Conservation (phyloP, 2,888 invertebrate species). For the Philereme transversata region DNA sequence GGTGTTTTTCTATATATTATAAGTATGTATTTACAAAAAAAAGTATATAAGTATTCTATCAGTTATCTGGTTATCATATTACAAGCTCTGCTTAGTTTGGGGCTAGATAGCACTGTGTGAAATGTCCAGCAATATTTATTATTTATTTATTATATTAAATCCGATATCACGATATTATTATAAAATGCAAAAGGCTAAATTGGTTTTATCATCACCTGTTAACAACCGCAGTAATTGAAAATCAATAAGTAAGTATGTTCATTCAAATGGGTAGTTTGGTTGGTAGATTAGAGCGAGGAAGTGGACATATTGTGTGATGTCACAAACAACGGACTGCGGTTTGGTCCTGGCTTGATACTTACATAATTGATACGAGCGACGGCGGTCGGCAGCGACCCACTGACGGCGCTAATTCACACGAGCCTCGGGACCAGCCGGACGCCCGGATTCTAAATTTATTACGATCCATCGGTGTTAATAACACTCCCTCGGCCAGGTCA, state of each 20-base stretch:
- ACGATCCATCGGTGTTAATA: conserved; percentile 59
- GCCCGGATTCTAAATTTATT: conserved; percentile 64
- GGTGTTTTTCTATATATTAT: too few relatives aligned
- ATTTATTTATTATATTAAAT: too few relatives aligned
- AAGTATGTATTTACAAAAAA: too few relatives aligned
- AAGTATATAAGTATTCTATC: too few relatives aligned
- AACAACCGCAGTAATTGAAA: conserved; percentile 18
- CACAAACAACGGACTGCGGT: conserved; percentile 55
- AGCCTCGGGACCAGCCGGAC: conserved; percentile 48
- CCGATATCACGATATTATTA: conserved; percentile 5
- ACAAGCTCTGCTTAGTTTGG: too few relatives aligned
- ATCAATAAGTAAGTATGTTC: conserved; percentile 22
- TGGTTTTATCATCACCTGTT: conserved; percentile 29
- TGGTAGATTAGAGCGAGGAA: conserved; percentile 50
- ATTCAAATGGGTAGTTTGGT: conserved; percentile 2
- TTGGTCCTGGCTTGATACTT: conserved; percentile 57
- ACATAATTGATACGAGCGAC: conserved; percentile 65
- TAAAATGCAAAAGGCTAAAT: conserved; percentile 14
- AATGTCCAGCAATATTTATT: too few relatives aligned
- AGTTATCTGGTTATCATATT: too few relatives aligned
- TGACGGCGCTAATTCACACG: conserved; percentile 66
- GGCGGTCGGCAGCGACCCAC: conserved; percentile 40
- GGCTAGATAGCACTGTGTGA: too few relatives aligned
- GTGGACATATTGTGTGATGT: conserved; percentile 51
- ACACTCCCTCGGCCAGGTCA: conserved; percentile 46